Conservation (phyloP, 1,140 invertebrate genomes). For the Pseudoatta argentina region DNA sequence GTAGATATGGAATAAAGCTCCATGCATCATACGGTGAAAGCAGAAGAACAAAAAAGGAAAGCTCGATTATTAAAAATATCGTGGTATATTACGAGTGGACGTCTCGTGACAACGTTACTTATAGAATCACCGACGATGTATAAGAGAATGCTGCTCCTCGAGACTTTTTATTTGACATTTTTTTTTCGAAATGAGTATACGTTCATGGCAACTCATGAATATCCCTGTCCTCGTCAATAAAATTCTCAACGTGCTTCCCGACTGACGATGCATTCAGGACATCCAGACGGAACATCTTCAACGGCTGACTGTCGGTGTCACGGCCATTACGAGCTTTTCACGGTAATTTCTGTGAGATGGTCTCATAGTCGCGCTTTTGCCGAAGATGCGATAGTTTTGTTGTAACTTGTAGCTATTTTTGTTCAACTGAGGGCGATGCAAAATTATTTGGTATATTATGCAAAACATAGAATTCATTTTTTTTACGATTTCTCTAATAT, state of each 20-base stretch:
- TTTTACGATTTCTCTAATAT: not conserved
- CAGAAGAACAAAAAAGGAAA: not conserved
- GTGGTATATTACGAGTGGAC: slow-evolving; percentile 33
- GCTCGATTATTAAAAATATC: slow-evolving; percentile 63
- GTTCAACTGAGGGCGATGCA: not conserved
- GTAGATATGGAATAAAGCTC: slow-evolving; percentile 9
- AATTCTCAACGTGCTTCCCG: slow-evolving; percentile 39
- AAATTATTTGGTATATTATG: no score
- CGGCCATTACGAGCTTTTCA: slow-evolving; percentile 2
- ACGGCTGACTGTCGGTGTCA: slow-evolving; percentile 23
- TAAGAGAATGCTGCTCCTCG: slow-evolving; percentile 56
- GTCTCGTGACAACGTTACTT: slow-evolving; percentile 42
- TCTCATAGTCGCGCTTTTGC: not conserved
- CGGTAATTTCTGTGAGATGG: slow-evolving; percentile 2
- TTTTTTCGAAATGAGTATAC: slow-evolving; percentile 31
- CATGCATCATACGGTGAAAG: not conserved
- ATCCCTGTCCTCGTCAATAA: slow-evolving; percentile 61
- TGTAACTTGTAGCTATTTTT: slow-evolving; percentile 8
- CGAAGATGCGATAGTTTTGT: not conserved
- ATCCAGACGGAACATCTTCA: slow-evolving; percentile 1
- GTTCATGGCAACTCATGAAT: slow-evolving; percentile 60
- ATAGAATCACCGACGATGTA: slow-evolving; percentile 54
- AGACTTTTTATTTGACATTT: slow-evolving; percentile 59
- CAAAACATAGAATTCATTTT: not conserved
- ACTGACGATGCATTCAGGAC: slow-evolving; percentile 22